Evolutionary conservation across 1,140 invertebrate genomes (phyloP).

Genomic region (Dendrolimus punctatus): DNA sequence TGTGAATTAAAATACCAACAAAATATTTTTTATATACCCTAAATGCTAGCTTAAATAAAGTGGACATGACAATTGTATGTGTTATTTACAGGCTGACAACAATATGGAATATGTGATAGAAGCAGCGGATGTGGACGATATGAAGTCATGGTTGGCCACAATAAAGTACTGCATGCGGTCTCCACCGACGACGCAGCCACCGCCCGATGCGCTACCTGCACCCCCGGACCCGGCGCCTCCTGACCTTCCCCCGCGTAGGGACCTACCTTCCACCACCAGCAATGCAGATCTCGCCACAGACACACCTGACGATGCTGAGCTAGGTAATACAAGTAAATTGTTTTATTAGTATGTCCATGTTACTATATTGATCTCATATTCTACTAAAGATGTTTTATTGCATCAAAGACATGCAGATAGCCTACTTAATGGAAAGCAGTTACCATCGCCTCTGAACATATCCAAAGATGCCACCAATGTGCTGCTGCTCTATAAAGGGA

Average conservation of each 20-base stretch:
- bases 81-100: conserved; percentile 79
- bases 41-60: neutral
- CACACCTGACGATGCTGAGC: conserved; percentile 52
- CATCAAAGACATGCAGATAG: no score
- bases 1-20: no score
- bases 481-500: no score
- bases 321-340: conserved; percentile 27
- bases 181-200: conserved; percentile 73
- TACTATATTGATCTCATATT: neutral
- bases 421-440: no score
- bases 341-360: neutral
- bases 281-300: conserved; percentile 56
- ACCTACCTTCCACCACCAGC: conserved; percentile 61
- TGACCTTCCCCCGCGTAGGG: conserved; percentile 57
- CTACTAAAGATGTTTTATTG: no score
- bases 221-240: conserved; percentile 64
- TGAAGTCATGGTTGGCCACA: conserved; percentile 90
- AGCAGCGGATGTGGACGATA: conserved; percentile 89
- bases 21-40: no score
- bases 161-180: conserved; percentile 89
- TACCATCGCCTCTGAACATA: no score
- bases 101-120: conserved; percentile 97
- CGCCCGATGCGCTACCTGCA: conserved; percentile 55
- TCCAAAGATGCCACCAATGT: no score
- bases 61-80: neutral